Evolutionary conservation across 2,888 invertebrate species (phyloP), one percentile per base, ranked within the genome.

Genomic region (Drosophila mettleri): DNA sequence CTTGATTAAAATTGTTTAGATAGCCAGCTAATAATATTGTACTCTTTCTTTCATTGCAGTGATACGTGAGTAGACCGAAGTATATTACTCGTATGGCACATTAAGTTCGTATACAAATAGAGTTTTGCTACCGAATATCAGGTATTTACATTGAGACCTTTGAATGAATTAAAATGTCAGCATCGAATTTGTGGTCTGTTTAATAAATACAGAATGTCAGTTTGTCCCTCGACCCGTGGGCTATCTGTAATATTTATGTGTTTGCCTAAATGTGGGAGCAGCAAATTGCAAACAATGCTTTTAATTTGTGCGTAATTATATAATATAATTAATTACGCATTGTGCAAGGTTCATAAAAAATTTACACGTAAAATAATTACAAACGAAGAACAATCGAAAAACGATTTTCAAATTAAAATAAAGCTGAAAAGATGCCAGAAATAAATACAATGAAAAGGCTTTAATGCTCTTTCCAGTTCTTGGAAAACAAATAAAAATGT

Each of bases 11-110:
- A 18, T 7, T 31, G 14, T 45, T 10, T 29, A 14, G 0, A 27
- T 16, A 27, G 16, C 6, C 2, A 16, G 4, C 45, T 48, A 48
- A 48, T 48, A 12, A 14, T 4, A 20, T 48, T 57, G 43, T 45
- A 22, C 6, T 31, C 49, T 52, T 52, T 51, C 20, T 67, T 59
- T 88, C 74, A 16, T 89, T 90, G n/a, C 82, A 90, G 90, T 68
- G 90, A 90, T 77, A 83, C 88, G 90, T 90, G 87, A 90, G 90
- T 90, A 85, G 38, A 55, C 10, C 49, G 27, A 31, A 48, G 4
- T 60, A 53, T 54, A 62, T 66, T 18, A 45, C 29, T 49, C 45
- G 27, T 3, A 16, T 45, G 27, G 24, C 9, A 45, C 27, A 20
- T 16, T 27, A 45, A 45, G 45, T 27, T n/a, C 27, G 5, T 27